These are phyloP conservation scores for Porites lutea DNA, from an alignment of 64 coral and sea anemone species.

Conservation along the genomic window DNA sequence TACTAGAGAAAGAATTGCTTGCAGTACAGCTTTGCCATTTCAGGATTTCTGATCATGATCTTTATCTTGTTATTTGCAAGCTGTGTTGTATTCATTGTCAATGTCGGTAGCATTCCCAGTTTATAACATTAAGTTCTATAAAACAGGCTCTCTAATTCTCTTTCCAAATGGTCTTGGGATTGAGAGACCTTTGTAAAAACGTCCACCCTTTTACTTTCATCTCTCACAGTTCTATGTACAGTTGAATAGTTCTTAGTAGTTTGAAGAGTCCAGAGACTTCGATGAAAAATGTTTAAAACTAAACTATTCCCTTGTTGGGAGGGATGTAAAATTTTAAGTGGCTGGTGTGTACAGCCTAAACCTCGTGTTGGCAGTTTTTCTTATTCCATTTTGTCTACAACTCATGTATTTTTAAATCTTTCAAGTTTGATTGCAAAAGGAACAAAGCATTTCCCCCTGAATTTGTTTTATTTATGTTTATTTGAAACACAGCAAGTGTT, in stretches of 20 bases:
- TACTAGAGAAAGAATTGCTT: no score
- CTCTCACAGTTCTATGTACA: neutral
- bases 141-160: neutral
- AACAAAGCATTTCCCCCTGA: neutral
- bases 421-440: neutral
- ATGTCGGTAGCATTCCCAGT: neutral
- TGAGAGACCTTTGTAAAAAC: neutral
- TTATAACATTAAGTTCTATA: neutral
- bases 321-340: constrained; percentile 4
- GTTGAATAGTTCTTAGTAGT: neutral
- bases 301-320: neutral
- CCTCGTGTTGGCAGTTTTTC: neutral
- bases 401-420: neutral
- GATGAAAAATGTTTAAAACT: neutral
- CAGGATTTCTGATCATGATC: neutral
- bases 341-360: neutral
- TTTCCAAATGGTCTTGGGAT: neutral
- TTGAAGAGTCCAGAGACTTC: neutral
- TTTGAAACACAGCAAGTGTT: neutral
- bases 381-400: neutral
- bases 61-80: neutral
- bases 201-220: neutral
- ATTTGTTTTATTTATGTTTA: neutral
- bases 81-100: no score
- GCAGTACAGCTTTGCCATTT: neutral